Percentiles rank a stretch among this genome's conserved stretches.
phyloP scores from a whole-genome alignment of 2,797 vertebrate species.

The Gallinago stenura region DNA sequence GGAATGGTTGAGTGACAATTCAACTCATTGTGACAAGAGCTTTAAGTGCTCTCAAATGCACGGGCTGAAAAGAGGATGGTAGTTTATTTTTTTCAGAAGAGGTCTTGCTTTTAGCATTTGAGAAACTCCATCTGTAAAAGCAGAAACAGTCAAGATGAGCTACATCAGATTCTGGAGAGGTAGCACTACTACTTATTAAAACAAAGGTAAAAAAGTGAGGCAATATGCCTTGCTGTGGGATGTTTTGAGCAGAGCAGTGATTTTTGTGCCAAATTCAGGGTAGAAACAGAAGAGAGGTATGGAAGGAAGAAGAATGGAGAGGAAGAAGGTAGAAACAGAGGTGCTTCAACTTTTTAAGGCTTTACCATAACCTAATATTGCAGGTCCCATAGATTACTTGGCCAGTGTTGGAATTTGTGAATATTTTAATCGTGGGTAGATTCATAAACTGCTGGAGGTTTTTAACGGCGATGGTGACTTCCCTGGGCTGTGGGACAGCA shows the following conservation, averaged over 20 bases:
- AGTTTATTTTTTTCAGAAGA: not conserved
- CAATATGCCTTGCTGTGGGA: not conserved
- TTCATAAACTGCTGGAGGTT: not conserved
- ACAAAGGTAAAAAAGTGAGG: not conserved
- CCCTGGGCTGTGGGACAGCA: not conserved
- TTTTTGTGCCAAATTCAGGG: not conserved
- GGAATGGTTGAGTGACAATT: not conserved
- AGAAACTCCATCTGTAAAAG: not conserved
- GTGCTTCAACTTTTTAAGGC: not conserved
- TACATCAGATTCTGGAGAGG: not conserved
- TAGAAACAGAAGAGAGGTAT: not conserved
- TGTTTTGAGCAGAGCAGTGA: not conserved
- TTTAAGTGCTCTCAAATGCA: not conserved
- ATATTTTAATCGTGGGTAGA: rapidly evolving
- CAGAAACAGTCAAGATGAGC: not conserved
- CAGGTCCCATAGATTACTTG: not conserved
- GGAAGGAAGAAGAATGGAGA: no score
- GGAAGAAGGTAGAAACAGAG: not conserved
- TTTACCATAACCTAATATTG: not conserved
- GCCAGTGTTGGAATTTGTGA: not conserved
- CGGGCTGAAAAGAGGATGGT: not conserved
- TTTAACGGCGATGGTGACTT: not conserved
- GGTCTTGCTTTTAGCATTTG: not conserved
- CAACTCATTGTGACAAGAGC: not conserved
- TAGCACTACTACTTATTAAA: not conserved